Conservation (phyloP, 2,113 vertebrate species). For the Ranitomeya imitator region DNA sequence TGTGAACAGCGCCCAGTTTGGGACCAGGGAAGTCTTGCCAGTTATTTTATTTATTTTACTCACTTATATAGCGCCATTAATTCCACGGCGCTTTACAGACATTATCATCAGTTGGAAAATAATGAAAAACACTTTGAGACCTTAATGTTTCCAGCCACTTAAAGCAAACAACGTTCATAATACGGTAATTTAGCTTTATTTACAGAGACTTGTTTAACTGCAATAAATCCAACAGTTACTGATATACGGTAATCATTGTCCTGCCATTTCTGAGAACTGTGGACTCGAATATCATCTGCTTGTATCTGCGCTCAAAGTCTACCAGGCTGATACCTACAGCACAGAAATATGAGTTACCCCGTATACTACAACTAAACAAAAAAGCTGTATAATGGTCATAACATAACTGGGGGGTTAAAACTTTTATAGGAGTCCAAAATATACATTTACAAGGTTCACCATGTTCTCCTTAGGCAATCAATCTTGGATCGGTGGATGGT, state of each 20-base stretch:
- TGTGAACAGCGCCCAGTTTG: too few relatives aligned
- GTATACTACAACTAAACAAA: neutral
- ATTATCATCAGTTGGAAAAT: too few relatives aligned
- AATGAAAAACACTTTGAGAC: too few relatives aligned
- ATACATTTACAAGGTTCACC: neutral
- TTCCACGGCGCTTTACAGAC: too few relatives aligned
- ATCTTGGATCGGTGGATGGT: neutral
- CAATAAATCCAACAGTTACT: neutral
- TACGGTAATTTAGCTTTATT: neutral
- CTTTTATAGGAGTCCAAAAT: neutral
- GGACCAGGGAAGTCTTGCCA: too few relatives aligned
- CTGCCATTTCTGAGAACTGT: neutral
- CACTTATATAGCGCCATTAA: too few relatives aligned
- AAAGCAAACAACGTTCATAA: neutral
- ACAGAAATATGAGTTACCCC: neutral
- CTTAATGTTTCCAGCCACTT: too few relatives aligned
- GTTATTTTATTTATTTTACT: too few relatives aligned
- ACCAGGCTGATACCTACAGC: conserved; percentile 17
- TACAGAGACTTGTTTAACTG: neutral
- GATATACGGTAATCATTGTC: neutral
- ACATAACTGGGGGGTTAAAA: neutral
- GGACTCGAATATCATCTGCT: neutral
- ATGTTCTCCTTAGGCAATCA: neutral
- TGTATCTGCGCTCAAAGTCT: conserved; percentile 44
- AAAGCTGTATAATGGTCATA: neutral